Conservation (phyloP, 2,113 vertebrate genomes). For the Alouatta palliata region DNA sequence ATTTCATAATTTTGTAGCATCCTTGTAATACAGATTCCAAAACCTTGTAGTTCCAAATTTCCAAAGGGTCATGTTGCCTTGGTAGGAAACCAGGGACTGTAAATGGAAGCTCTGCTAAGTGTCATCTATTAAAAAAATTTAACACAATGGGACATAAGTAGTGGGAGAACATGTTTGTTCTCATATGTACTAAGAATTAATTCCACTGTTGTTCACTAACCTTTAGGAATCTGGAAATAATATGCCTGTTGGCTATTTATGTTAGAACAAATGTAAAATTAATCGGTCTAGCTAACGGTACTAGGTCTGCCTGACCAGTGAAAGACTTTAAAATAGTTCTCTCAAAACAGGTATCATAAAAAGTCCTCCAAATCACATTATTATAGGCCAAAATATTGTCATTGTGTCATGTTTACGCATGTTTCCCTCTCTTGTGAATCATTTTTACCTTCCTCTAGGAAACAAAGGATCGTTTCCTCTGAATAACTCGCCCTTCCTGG, state of each 20-base stretch:
- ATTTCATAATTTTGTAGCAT: not conserved
- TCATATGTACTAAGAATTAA: conserved; percentile 56
- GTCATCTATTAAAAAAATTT: not conserved
- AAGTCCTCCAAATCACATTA: not conserved
- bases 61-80: conserved; percentile 3
- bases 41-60: conserved; percentile 41
- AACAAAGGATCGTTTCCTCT: not conserved
- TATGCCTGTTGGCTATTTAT: conserved; percentile 67
- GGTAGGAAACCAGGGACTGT: not conserved
- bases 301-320: conserved; percentile 23
- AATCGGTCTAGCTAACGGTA: conserved; percentile 41
- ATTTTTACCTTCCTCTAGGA: conserved; percentile 4
- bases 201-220: conserved; percentile 58
- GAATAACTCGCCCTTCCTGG: not conserved
- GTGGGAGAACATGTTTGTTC: not conserved
- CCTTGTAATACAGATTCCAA: not conserved
- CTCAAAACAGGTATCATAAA: conserved; percentile 14
- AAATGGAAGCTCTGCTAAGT: not conserved
- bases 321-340: conserved; percentile 47
- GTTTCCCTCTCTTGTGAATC: not conserved
- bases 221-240: conserved; percentile 71
- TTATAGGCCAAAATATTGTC: conserved; percentile 26
- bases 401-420: not conserved
- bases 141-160: not conserved
- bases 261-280: conserved; percentile 70